Percentiles rank a stretch among this genome's conserved stretches.
Conservation (phyloP, 2,888 invertebrate genomes). For the Lamproptera curius region DNA sequence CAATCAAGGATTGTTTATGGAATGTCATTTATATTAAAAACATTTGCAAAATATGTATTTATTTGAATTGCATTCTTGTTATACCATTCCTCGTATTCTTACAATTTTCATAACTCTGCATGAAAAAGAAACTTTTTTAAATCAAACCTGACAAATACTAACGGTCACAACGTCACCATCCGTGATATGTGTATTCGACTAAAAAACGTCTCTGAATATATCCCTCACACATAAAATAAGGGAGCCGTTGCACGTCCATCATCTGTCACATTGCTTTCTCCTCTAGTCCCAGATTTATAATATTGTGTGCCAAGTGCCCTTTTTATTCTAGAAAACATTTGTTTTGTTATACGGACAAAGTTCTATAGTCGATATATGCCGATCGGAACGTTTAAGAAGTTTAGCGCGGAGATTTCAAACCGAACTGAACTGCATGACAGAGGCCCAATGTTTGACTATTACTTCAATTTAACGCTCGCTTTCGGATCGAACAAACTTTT, state of each 20-base stretch:
- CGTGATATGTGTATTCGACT: constrained; percentile 8
- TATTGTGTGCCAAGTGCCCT: constrained; percentile 8
- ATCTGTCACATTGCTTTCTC: constrained; percentile 18
- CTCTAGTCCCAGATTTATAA: constrained; percentile 17
- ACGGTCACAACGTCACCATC: constrained; percentile 2
- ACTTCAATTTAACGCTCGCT: constrained; percentile 62
- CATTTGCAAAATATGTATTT: no score
- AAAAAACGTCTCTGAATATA: constrained; percentile 17
- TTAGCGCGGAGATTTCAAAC: constrained; percentile 41
- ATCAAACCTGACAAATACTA: no score
- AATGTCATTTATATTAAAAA: no score
- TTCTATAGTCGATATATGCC: constrained; percentile 15
- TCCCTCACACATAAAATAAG: constrained; percentile 13
- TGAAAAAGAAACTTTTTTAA: no score
- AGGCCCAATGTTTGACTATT: constrained; percentile 46
- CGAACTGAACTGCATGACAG: constrained; percentile 38
- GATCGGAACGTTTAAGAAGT: constrained; percentile 26
- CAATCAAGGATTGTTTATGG: no score
- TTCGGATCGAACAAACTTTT: constrained; percentile 53
- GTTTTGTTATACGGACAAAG: constrained; percentile 2
- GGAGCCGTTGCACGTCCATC: constrained; percentile 15
- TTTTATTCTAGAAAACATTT: not conserved
- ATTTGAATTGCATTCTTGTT: no score
- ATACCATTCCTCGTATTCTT: no score
- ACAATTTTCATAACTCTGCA: no score